Base-by-base conservation (phyloP, 1,140 invertebrate genomes). In the Eulimnadia texana region DNA sequence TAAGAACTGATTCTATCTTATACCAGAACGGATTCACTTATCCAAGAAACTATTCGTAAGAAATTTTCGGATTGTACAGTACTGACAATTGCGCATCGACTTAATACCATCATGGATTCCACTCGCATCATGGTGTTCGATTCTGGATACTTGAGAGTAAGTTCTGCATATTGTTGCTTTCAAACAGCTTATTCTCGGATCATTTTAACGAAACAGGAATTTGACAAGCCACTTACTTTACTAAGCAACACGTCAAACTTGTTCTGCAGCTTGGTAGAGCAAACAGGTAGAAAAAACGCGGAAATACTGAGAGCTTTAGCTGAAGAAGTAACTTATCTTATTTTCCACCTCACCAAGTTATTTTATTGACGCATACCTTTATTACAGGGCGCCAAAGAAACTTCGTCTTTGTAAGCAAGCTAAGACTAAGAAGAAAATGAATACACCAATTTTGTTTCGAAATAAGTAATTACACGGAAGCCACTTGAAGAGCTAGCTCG, bases 1-100 rank as follows among this genome's bases (percentile, higher is more conserved):
- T 51, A 29, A 61, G 33, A 25, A 33, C 24, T 3, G n/a, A 50
- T 53, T 10, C 27, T 49, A 51, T 42, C 53, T 27, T n/a, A n/a
- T 60, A 71, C 58, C 70, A 67, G 70, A 69, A 69, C 83, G n/a
- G 84, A 88, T 70, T 77, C 78, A 33, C 68, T 86, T 3, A 87
- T 88, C 57, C 85, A 89, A 67, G 77, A 77, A 62, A 85, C 86
- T 0, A 88, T 89, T 33, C 74, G 84, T 29, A 72, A 73, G 0
- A 85, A 85, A 64, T 90, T 90, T 66, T 74, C 73, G 0, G 71
- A 80, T 2, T 90, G 86, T 67, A 91, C 88, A 0, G 85, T 91
- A 1, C 69, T 91, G 11, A 92, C 88, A 0, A 88, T 92, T 33
- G 88, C 88, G 3, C 89, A 91, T 75, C 77, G 88, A 16, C 72